Conservation (phyloP, 2,113 vertebrate species). For the Apistogramma diplotaenia region DNA sequence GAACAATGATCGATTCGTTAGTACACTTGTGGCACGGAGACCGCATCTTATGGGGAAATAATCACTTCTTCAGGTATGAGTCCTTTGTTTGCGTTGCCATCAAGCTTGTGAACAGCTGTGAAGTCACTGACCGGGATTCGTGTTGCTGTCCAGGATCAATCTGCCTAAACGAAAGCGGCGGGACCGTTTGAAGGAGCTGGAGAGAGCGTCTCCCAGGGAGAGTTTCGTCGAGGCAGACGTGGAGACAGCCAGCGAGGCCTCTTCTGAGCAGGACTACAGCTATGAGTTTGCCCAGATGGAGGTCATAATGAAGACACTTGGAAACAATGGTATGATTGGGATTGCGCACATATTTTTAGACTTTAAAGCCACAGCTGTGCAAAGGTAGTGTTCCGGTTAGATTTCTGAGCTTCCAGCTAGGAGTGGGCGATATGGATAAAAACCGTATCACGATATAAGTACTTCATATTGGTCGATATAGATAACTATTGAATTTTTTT, state of each 20-base stretch:
- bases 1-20: slow-evolving; percentile 80
- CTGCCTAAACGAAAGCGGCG: slow-evolving; percentile 92
- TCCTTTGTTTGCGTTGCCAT: background rate
- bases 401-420: background rate
- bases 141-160: slow-evolving; percentile 83
- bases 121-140: background rate
- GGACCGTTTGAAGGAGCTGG: slow-evolving; percentile 91
- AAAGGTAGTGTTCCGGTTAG: background rate
- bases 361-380: background rate
- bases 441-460: too few relatives aligned
- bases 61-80: slow-evolving; percentile 96
- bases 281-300: slow-evolving; percentile 99
- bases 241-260: slow-evolving; percentile 95
- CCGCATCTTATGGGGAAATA: slow-evolving; percentile 97
- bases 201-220: slow-evolving; percentile 81
- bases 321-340: slow-evolving; percentile 84
- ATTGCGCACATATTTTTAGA: background rate
- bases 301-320: slow-evolving; percentile 98
- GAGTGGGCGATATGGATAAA: too few relatives aligned
- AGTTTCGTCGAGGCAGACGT: slow-evolving; percentile 84
- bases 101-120: background rate
- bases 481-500: too few relatives aligned
- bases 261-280: slow-evolving; percentile 97
- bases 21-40: slow-evolving; percentile 96
- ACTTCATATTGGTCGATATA: too few relatives aligned